A percentile compares a stretch with the other conserved stretches of the same genome.
Conservation (phyloP, 2,888 invertebrate genomes). For the Volucella bombylans region DNA sequence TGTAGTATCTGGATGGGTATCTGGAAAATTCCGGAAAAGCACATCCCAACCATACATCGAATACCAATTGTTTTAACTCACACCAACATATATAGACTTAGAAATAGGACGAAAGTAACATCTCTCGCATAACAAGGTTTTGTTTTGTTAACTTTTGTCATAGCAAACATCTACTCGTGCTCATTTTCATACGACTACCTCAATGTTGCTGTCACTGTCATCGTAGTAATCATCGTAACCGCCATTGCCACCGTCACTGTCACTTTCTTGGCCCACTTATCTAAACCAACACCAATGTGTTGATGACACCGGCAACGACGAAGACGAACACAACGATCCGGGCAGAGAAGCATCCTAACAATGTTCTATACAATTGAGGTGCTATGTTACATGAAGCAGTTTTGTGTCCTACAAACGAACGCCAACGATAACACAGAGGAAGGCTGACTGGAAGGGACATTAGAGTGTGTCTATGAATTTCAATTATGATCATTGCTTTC, state of each 20-base stretch:
- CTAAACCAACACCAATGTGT: not conserved
- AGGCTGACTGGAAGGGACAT: not conserved
- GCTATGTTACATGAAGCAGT: conserved; percentile 6
- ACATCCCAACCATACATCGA: conserved; percentile 49
- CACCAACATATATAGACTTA: not conserved
- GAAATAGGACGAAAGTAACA: conserved; percentile 35
- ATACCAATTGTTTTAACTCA: conserved; percentile 43
- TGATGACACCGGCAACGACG: conserved; percentile 2
- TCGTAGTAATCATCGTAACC: not conserved
- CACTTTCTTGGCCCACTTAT: conserved; percentile 1
- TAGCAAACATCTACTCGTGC: not conserved
- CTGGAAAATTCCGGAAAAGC: conserved; percentile 31
- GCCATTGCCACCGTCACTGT: not conserved
- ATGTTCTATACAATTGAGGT: conserved; percentile 31
- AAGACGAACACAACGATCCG: conserved; percentile 6
- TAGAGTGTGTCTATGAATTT: conserved; percentile 58
- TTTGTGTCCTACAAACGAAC: conserved; percentile 7
- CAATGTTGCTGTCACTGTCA: not conserved
- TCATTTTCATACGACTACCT: not conserved
- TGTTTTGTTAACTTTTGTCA: conserved; percentile 55
- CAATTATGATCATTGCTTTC: conserved; percentile 61
- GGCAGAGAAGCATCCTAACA: conserved; percentile 23
- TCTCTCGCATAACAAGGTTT: conserved; percentile 60
- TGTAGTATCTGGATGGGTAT: not conserved
- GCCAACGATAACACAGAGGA: not conserved